phyloP scores from a whole-genome alignment of 2,113 vertebrate species.

The Cariama cristata region DNA sequence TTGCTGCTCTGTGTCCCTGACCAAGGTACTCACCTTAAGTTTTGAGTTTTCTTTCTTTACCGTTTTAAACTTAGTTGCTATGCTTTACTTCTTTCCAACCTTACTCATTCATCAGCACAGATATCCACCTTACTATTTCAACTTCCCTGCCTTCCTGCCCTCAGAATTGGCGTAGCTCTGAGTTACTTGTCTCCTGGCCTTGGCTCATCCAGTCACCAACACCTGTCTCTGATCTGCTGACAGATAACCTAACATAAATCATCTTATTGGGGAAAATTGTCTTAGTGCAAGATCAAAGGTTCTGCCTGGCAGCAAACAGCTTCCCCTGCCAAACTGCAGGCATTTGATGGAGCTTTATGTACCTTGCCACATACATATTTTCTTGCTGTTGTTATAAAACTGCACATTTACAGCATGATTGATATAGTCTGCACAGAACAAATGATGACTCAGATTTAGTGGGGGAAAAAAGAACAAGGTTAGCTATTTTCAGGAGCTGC shows the following conservation, averaged over 20 bases:
- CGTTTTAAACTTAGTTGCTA: not conserved
- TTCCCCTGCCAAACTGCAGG: not conserved
- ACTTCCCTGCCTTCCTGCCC: not conserved
- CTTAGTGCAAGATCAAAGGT: not conserved
- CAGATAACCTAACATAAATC: not conserved
- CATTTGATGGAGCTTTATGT: not conserved
- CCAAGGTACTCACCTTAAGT: not conserved
- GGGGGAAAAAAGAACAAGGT: not conserved
- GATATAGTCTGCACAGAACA: not conserved
- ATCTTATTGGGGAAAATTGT: not conserved
- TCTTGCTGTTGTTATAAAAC: not conserved
- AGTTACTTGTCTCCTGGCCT: not conserved
- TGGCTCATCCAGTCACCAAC: not conserved
- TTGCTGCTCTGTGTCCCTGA: not conserved
- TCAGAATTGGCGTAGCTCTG: not conserved
- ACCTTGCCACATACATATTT: not conserved
- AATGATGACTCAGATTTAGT: not conserved
- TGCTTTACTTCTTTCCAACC: not conserved
- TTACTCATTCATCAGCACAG: not conserved
- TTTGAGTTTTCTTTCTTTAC: not conserved
- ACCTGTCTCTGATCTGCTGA: not conserved
- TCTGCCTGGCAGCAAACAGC: not conserved
- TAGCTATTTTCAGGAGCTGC: not conserved
- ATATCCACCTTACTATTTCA: not conserved
- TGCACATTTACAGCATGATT: not conserved